phyloP scores from a whole-genome alignment of 2,888 invertebrate species.

The Malachius bipustulatus region DNA sequence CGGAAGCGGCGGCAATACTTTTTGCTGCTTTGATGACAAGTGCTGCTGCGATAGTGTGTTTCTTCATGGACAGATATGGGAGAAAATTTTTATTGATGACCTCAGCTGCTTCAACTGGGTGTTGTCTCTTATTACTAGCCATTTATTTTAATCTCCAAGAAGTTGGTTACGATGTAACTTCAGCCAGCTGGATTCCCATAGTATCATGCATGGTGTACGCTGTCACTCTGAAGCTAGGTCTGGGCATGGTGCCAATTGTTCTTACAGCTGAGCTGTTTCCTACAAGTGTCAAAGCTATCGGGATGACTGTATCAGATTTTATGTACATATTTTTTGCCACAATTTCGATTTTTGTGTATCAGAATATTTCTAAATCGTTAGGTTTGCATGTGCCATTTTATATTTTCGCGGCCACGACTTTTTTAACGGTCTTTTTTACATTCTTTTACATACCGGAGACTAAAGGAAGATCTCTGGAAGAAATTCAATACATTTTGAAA shows the following conservation, averaged over 20 bases:
- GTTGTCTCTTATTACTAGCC: slow-evolving; percentile 28
- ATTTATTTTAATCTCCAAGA: slow-evolving; percentile 31
- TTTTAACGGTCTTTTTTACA: slow-evolving; percentile 21
- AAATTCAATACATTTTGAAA: slow-evolving; percentile 27
- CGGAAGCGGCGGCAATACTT: slow-evolving; percentile 29
- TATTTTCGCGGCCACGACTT: slow-evolving; percentile 24
- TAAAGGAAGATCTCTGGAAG: slow-evolving; percentile 28
- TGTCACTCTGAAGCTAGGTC: slow-evolving; percentile 30
- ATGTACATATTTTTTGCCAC: slow-evolving; percentile 30
- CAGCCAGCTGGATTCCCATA: slow-evolving; percentile 33
- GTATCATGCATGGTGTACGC: slow-evolving; percentile 32
- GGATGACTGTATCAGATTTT: slow-evolving; percentile 33
- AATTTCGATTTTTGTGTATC: slow-evolving; percentile 29
- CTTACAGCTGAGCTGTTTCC: slow-evolving; percentile 36
- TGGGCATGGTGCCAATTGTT: slow-evolving; percentile 34
- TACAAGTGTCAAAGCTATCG: slow-evolving; percentile 33
- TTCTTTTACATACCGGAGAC: slow-evolving; percentile 24
- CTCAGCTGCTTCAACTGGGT: slow-evolving; percentile 29
- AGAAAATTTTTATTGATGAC: slow-evolving; percentile 28
- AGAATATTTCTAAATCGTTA: slow-evolving; percentile 22
- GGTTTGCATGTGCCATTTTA: slow-evolving; percentile 30
- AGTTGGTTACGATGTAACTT: slow-evolving; percentile 22
- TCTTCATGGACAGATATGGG: slow-evolving; percentile 31
- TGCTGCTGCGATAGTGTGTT: slow-evolving; percentile 26
- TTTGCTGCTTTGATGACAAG: slow-evolving; percentile 31